Evolutionary conservation across 1,140 invertebrate species (phyloP).

Genomic region (Hormaphis cornu): DNA sequence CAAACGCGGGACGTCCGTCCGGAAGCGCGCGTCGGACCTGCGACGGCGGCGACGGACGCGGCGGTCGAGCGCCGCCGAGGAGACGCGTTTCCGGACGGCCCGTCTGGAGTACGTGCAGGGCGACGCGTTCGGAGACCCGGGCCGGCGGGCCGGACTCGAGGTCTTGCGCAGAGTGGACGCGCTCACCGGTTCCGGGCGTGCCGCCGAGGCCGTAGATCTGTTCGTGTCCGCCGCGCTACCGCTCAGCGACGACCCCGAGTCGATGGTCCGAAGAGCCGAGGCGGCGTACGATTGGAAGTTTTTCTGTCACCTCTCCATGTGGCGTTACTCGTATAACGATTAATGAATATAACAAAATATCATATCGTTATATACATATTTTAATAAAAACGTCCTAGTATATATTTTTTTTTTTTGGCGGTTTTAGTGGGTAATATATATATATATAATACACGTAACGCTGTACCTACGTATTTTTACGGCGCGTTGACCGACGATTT

Average conservation of each 20-base stretch:
- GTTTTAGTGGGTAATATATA: no score
- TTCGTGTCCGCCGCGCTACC: not conserved
- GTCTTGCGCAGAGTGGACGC: not conserved
- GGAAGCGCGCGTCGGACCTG: no score
- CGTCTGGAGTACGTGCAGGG: conserved; percentile 3
- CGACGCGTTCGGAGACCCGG: not conserved
- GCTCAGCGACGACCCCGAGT: not conserved
- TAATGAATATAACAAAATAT: not conserved
- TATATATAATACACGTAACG: no score
- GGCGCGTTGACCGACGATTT: no score
- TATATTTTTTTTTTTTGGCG: no score
- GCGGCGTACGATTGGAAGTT: conserved; percentile 18
- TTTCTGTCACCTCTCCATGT: conserved; percentile 20
- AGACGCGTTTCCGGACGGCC: not conserved
- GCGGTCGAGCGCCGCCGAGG: no score
- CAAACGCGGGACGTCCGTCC: no score
- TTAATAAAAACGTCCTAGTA: no score
- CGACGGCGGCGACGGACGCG: not conserved
- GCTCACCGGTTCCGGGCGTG: not conserved
- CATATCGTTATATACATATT: not conserved
- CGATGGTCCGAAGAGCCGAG: conserved; percentile 3
- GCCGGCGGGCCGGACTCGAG: not conserved
- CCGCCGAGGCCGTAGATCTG: conserved; percentile 11
- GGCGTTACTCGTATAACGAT: conserved; percentile 13
- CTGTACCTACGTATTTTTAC: no score